A percentile compares a stretch with the other conserved stretches of the same genome.
Evolutionary conservation across 1,140 invertebrate species (phyloP).

Genomic region (Mizuhopecten yessoensis): DNA sequence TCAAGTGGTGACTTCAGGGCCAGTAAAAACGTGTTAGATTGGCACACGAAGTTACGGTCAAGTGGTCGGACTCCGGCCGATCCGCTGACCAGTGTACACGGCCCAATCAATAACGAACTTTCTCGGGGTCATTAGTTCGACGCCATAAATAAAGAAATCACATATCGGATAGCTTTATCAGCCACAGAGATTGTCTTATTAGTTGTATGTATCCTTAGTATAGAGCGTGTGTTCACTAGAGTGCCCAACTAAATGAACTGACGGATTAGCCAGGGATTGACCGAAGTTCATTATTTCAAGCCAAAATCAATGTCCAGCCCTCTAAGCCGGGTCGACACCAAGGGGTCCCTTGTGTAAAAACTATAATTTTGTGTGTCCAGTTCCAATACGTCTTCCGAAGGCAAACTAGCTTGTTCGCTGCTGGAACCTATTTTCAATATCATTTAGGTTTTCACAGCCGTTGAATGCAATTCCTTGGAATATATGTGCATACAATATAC

Average conservation of each 20-base stretch:
- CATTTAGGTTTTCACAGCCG: background rate
- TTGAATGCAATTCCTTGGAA: background rate
- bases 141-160: slow-evolving; percentile 39
- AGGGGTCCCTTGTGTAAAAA: slow-evolving; percentile 26
- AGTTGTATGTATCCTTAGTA: background rate
- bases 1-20: background rate
- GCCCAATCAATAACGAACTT: slow-evolving; percentile 38
- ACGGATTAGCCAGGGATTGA: slow-evolving; percentile 2
- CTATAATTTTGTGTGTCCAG: background rate
- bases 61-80: background rate
- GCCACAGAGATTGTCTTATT: slow-evolving; percentile 16
- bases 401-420: background rate
- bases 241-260: background rate
- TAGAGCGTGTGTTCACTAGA: background rate
- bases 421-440: background rate
- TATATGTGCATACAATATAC: too few relatives aligned
- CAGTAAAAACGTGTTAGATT: slow-evolving; percentile 6
- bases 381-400: background rate
- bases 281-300: slow-evolving; percentile 28
- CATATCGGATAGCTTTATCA: slow-evolving; percentile 33
- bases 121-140: slow-evolving; percentile 37
- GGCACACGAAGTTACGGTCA: slow-evolving; percentile 31
- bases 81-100: background rate
- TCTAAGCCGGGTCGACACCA: background rate
- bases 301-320: slow-evolving; percentile 22